Percentiles rank a stretch among this genome's conserved stretches.
Evolutionary conservation across 1,140 invertebrate genomes (phyloP).

Genomic region (Drosophila bifasciata): DNA sequence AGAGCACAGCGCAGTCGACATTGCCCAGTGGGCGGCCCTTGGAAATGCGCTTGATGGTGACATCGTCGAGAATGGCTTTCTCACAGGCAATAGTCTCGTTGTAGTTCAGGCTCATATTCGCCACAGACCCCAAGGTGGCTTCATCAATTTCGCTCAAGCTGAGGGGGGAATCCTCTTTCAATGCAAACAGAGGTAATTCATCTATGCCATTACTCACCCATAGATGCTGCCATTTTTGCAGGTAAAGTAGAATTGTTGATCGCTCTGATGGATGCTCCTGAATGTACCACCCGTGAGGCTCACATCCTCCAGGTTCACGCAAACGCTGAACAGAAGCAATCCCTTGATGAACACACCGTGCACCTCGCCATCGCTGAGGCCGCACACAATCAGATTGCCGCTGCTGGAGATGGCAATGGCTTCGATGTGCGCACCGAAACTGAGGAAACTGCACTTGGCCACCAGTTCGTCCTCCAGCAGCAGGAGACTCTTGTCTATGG

Average conservation of each 20-base stretch:
- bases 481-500: slow-evolving; percentile 75
- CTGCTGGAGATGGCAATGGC: slow-evolving; percentile 64
- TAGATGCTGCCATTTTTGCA: slow-evolving; percentile 79
- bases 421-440: slow-evolving; percentile 72
- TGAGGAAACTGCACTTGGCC: slow-evolving; percentile 70
- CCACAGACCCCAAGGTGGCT: slow-evolving; percentile 40
- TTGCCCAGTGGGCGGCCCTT: slow-evolving; percentile 35
- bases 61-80: slow-evolving; percentile 61
- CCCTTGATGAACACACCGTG: slow-evolving; percentile 79
- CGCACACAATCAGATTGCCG: slow-evolving; percentile 78
- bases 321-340: slow-evolving; percentile 65
- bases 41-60: slow-evolving; percentile 52
- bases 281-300: slow-evolving; percentile 55
- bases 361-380: slow-evolving; percentile 73
- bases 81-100: slow-evolving; percentile 57
- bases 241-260: slow-evolving; percentile 59
- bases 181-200: background rate
- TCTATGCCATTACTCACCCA: slow-evolving; percentile 31
- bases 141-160: slow-evolving; percentile 77
- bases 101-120: slow-evolving; percentile 48
- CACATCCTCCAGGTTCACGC: slow-evolving; percentile 68
- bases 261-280: slow-evolving; percentile 61
- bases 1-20: slow-evolving; percentile 50
- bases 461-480: slow-evolving; percentile 76
- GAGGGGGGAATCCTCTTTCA: background rate